These are phyloP conservation scores for Habropoda laboriosa DNA, from an alignment of 1,140 invertebrate species.

Conservation along the genomic window DNA sequence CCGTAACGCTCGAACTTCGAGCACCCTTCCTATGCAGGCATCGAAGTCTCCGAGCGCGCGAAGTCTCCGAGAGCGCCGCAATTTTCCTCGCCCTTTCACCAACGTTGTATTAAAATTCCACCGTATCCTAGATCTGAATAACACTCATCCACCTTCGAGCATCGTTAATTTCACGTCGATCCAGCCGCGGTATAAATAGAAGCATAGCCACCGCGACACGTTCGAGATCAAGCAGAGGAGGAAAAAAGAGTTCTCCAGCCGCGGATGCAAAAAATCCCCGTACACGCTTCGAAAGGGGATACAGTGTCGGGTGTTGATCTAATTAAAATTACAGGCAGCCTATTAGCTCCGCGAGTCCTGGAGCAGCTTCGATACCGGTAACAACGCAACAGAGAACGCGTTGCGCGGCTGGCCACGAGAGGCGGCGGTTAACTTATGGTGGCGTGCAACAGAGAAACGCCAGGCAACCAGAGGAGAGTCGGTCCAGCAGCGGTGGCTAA, in stretches of 20 bases:
- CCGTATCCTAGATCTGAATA: neutral
- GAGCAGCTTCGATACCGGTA: slow-evolving; percentile 49
- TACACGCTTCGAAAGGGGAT: slow-evolving; percentile 43
- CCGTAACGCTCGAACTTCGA: too few relatives aligned
- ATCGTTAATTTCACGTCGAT: slow-evolving; percentile 3
- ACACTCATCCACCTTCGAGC: neutral
- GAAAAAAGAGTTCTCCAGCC: too few relatives aligned
- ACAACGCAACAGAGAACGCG: slow-evolving; percentile 27
- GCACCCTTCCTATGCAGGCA: neutral
- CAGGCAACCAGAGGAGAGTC: slow-evolving; percentile 13
- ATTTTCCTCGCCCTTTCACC: too few relatives aligned
- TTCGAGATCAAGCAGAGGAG: too few relatives aligned
- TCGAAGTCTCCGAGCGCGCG: neutral
- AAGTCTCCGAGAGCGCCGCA: neutral
- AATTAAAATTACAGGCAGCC: slow-evolving; percentile 64
- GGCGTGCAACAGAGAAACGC: slow-evolving; percentile 52
- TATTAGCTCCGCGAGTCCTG: slow-evolving; percentile 42
- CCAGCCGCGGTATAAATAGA: slow-evolving; percentile 3
- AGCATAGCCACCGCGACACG: neutral
- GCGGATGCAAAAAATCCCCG: slow-evolving; percentile 30
- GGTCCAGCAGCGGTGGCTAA: slow-evolving; percentile 43
- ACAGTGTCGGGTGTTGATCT: slow-evolving; percentile 64
- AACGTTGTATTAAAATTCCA: neutral
- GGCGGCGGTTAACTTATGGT: slow-evolving; percentile 55
- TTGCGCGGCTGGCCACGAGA: slow-evolving; percentile 12